Percentiles rank a stretch among this genome's conserved stretches.
Conservation (phyloP, 2,113 vertebrate genomes). For the Equus przewalskii region DNA sequence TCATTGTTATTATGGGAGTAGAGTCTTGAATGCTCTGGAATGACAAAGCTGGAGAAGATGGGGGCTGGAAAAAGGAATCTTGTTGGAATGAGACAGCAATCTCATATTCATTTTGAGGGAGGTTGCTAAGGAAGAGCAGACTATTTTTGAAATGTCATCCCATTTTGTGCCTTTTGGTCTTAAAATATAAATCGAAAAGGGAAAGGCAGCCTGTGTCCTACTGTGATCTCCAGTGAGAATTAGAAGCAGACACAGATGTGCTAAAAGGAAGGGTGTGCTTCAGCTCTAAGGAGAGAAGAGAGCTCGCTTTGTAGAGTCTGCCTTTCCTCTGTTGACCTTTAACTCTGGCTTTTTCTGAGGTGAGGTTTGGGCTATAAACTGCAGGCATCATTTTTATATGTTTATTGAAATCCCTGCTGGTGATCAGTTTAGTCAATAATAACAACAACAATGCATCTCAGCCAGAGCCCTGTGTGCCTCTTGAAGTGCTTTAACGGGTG, state of each 20-base stretch:
- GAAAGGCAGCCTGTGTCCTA: not conserved
- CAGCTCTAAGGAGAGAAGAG: not conserved
- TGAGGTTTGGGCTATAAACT: not conserved
- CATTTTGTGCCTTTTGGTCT: not conserved
- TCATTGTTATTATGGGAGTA: constrained; percentile 25
- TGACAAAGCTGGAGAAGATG: not conserved
- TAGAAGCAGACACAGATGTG: not conserved
- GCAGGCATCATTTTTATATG: not conserved
- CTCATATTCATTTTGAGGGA: not conserved
- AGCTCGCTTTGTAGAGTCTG: not conserved
- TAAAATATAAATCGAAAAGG: not conserved
- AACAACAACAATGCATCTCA: not conserved
- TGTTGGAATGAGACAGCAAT: not conserved
- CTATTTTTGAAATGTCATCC: not conserved
- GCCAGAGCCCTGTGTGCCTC: not conserved
- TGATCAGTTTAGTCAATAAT: not conserved
- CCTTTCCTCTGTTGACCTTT: not conserved
- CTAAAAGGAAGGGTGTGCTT: not conserved
- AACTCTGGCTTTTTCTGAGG: not conserved
- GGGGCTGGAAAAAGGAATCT: not conserved
- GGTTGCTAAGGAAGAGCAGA: not conserved
- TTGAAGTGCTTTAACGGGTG: not conserved
- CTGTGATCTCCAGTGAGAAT: not conserved
- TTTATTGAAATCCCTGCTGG: not conserved
- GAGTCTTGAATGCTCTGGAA: not conserved